Conservation (phyloP, 2,113 vertebrate genomes). For the Periophthalmus modestus region DNA sequence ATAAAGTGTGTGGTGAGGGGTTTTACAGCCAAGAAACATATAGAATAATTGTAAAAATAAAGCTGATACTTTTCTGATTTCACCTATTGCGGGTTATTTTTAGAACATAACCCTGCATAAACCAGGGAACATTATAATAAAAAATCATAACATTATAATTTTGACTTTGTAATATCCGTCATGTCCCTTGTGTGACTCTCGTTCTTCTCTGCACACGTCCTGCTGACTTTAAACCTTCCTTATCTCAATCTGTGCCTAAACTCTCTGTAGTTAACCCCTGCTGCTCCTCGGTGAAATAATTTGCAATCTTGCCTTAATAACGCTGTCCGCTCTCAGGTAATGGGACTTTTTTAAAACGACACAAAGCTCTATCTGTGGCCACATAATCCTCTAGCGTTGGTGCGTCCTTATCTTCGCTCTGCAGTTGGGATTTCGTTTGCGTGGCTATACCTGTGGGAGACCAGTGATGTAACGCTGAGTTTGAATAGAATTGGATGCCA, state of each 20-base stretch:
- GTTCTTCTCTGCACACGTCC: constrained; percentile 2
- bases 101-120: too few species aligned
- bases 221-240: constrained; percentile 28
- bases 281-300: constrained; percentile 52
- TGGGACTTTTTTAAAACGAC: constrained; percentile 50
- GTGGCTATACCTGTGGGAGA: constrained; percentile 23
- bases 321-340: constrained; percentile 42
- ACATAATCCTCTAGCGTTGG: constrained; percentile 57
- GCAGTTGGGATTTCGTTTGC: constrained; percentile 64
- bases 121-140: too few species aligned
- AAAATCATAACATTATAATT: not conserved
- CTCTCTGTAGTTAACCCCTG: constrained; percentile 44
- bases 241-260: constrained; percentile 41
- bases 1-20: too few species aligned
- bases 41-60: too few species aligned
- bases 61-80: too few species aligned
- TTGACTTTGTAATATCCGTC: not conserved
- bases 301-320: constrained; percentile 44
- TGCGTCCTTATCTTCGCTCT: constrained; percentile 63
- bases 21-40: too few species aligned
- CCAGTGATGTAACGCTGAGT: constrained; percentile 46
- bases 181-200: not conserved
- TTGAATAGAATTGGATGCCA: constrained; percentile 21
- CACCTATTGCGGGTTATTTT: too few species aligned
- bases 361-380: constrained; percentile 58